Evolutionary conservation across 2,113 vertebrate genomes (phyloP).

Genomic region (Theristicus caerulescens): DNA sequence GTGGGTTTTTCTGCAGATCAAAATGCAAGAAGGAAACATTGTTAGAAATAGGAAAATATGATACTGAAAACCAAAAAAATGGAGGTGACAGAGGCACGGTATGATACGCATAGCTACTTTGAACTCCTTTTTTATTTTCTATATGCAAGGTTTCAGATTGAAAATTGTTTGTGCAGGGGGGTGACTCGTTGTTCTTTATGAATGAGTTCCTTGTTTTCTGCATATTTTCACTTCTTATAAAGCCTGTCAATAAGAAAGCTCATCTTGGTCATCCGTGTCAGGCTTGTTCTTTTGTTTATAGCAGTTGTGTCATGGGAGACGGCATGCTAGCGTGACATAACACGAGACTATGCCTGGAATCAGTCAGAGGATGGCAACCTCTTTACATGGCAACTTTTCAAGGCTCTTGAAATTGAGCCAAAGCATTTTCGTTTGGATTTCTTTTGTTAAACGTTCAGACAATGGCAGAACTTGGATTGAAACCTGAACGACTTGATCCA

Average conservation of each 20-base stretch:
- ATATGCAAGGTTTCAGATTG: background rate
- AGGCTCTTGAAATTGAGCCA: background rate
- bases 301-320: background rate
- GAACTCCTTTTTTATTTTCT: background rate
- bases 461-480: background rate
- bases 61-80: background rate
- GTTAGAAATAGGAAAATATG: constrained; percentile 46
- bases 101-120: background rate
- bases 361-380: background rate
- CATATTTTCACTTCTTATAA: background rate
- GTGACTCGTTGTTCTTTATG: background rate
- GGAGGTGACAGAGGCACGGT: background rate
- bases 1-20: constrained; percentile 12
- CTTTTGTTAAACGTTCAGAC: background rate
- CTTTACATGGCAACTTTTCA: background rate
- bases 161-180: background rate
- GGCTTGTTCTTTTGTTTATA: background rate
- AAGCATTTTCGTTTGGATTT: background rate
- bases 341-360: background rate
- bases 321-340: background rate
- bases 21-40: background rate
- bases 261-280: background rate
- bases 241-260: background rate
- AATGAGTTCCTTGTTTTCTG: background rate
- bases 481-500: background rate